Base-by-base conservation (phyloP, 2,113 vertebrate genomes). In the Strix uralensis region DNA sequence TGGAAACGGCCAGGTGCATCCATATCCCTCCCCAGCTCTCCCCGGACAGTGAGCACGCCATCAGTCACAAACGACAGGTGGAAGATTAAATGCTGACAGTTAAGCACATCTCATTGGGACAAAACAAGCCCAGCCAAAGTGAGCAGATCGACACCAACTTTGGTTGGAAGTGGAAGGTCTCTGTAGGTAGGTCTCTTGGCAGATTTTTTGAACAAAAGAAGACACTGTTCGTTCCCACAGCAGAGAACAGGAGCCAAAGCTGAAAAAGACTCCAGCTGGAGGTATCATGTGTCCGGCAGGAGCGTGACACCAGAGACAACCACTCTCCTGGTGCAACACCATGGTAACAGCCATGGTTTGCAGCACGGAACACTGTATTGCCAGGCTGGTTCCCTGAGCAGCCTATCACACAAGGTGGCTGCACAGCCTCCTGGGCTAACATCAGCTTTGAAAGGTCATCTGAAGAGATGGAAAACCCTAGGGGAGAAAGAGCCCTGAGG, bases 41-140 rank as follows among this genome's bases (percentile, higher is more conserved):
- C 63, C 40, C 47, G 38, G 19, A 40, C 3, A 11, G 19, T 1
- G 1, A 85, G 30, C 44, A 47, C 0, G 0, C 11, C 11, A 49
- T 81, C 36, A 65, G 32, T 30, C 52, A 79, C 52, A 84, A 42
- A 58, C 8, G 8, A 55, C 2, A 11, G 30, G 47, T 74, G 17
- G 25, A 61, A 69, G 34, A 51, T 88, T 65, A 81, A 88, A 54
- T 19, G 13, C 11, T 7, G 21, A 62, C 40, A 78, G 15, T 61
- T 63, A 57, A 79, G 40, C 16, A 26, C 5, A 20, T 94, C 86
- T 81, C 47, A 49, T 26, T 32, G 25, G 36, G 61, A 30, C 21
- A 79, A 57, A 40, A 27, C 14, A 49, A 86, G 25, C 44, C 51
- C 27, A 55, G 51, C 9, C 82, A 79, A 9, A 1, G 2, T 40